Base-by-base conservation (phyloP, 1,140 invertebrate genomes). In the Helicoverpa armigera region DNA sequence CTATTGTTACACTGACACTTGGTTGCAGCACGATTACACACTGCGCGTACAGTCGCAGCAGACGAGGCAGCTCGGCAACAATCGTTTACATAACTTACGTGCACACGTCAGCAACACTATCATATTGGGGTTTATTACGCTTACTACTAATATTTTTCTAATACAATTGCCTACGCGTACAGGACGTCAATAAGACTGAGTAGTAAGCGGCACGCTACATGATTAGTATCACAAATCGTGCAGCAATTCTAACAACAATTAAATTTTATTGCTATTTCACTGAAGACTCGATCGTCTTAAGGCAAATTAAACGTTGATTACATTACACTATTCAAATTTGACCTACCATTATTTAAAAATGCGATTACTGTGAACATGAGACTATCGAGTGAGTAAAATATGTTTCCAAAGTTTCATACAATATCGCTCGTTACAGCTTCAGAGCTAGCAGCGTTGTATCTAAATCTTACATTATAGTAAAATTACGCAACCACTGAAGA, bases 261-360 rank as follows among this genome's bases (percentile, higher is more conserved):
- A 88, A 90, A 89, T 86, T 89, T 93, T 94, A 94, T 94, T 94
- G 92, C 93, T 94, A 92, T 92, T 91, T 88, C 84, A 87, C 82
- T 89, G 79, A 89, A 89, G 88, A 91, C 88, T 82, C 77, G 56
- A 87, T 87, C 72, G 88, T 92, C 90, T 89, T 91, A 93, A 93
- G 93, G 92, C 91, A 92, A 92, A 92, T 86, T 81, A 91, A 90
- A 91, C 83, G 84, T 82, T 87, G 84, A 87, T 85, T 88, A 86
- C 74, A 81, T 69, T 80, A 81, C 75, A 83, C 84, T 87, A 87
- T 85, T 70, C 74, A 80, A 76, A 81, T 84, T 83, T 80, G 14
- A 76, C 82, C 81, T 78, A 87, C 65, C 74, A 86, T 86, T 61
- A 61, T 61, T 83, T 79, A 79, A 82, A 72, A 85, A 86, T 83